Evolutionary conservation across 1,140 invertebrate species (phyloP).

Genomic region (Caerostris darwini): DNA sequence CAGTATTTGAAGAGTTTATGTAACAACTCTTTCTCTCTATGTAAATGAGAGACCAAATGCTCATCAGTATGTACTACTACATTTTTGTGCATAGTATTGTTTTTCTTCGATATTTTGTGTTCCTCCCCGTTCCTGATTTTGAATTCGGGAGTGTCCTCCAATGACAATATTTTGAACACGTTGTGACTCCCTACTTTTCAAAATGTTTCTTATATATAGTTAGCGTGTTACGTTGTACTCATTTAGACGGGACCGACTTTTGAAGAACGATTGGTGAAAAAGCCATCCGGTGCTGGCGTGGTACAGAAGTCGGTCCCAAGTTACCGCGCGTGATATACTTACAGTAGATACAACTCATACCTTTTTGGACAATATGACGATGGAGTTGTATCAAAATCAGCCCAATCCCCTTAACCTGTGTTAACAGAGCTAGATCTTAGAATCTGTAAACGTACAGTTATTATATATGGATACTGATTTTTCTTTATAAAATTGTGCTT

Average conservation of each 20-base stretch:
- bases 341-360: conserved; percentile 37
- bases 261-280: conserved; percentile 36
- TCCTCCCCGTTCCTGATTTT: not conserved
- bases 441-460: conserved; percentile 49
- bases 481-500: conserved; percentile 12
- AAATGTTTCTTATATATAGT: not conserved
- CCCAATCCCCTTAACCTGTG: conserved; percentile 45
- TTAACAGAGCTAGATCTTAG: conserved; percentile 66
- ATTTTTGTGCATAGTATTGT: conserved; percentile 25
- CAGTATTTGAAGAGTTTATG: conserved; percentile 41
- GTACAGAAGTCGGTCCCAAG: conserved; percentile 52
- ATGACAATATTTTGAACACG: conserved; percentile 41
- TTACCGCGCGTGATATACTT: conserved; percentile 33
- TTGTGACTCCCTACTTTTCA: conserved; percentile 17
- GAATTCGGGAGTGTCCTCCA: not conserved
- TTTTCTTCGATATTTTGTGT: conserved; percentile 41
- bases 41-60: conserved; percentile 18
- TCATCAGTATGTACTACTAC: conserved; percentile 44
- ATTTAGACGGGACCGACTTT: conserved; percentile 44
- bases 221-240: conserved; percentile 22
- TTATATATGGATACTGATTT: conserved; percentile 22
- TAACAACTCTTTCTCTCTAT: not conserved
- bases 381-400: conserved; percentile 66
- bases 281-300: conserved; percentile 48
- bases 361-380: conserved; percentile 10